Evolutionary conservation across 2,113 vertebrate species (phyloP).

Genomic region (Misgurnus anguillicaudatus): DNA sequence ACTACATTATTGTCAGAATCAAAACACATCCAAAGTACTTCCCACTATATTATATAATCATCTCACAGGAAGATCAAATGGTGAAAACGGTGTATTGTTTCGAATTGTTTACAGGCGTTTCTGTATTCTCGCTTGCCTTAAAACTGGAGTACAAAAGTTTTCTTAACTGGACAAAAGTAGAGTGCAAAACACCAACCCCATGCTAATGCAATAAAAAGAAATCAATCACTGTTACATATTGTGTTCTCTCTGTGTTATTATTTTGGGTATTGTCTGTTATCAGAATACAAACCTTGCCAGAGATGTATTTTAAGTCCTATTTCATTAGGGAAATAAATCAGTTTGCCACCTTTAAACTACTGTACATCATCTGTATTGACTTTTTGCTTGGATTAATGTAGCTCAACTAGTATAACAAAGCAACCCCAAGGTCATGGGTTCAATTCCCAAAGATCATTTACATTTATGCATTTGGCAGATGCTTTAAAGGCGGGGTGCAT

Average conservation of each 20-base stretch:
- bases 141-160: background rate
- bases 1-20: background rate
- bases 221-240: background rate
- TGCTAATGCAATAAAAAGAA: background rate
- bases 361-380: background rate
- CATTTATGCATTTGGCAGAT: too few relatives aligned
- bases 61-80: constrained; percentile 12
- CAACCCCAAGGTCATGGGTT: too few relatives aligned
- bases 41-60: background rate
- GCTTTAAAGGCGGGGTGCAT: too few relatives aligned
- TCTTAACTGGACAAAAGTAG: constrained; percentile 27
- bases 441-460: too few relatives aligned
- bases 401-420: too few relatives aligned
- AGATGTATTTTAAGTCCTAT: background rate
- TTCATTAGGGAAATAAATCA: background rate
- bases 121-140: background rate
- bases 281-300: background rate
- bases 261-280: background rate
- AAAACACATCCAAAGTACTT: background rate
- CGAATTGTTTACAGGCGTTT: constrained; percentile 19
- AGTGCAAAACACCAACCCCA: background rate
- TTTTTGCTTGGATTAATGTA: background rate
- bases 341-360: background rate
- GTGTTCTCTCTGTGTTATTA: background rate
- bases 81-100: constrained; percentile 4